A percentile compares a stretch with the other conserved stretches of the same genome.
Evolutionary conservation across 2,888 invertebrate genomes (phyloP).

Genomic region (Cataglyphis altisquamis): DNA sequence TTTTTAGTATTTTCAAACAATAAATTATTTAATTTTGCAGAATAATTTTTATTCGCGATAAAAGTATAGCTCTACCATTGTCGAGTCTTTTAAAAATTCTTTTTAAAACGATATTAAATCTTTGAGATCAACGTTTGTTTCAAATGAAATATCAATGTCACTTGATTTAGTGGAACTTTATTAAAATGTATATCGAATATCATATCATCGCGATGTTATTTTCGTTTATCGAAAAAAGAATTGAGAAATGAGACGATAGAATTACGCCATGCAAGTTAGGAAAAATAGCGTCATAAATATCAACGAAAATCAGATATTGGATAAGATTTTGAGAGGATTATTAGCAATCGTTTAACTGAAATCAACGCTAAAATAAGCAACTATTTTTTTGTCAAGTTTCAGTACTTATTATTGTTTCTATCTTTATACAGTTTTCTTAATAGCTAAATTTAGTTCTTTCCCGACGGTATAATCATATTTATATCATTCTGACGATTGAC

Average conservation of each 20-base stretch:
- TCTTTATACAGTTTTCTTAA: background rate
- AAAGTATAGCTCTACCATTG: background rate
- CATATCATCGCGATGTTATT: background rate
- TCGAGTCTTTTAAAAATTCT: background rate
- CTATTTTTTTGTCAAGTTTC: constrained; percentile 26
- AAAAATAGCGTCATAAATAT: constrained; percentile 16
- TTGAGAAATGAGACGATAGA: background rate
- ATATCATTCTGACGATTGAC: background rate
- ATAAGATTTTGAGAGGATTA: background rate
- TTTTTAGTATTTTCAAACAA: background rate
- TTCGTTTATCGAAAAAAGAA: background rate
- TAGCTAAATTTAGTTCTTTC: constrained; percentile 24
- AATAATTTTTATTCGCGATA: background rate
- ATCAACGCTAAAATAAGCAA: constrained; percentile 4
- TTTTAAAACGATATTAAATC: background rate
- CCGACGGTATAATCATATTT: constrained; percentile 7
- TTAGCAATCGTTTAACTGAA: constrained; percentile 6
- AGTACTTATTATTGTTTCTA: constrained; percentile 21
- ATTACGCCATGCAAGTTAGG: background rate
- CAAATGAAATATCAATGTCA: background rate
- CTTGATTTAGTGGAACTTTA: background rate
- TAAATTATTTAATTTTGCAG: background rate
- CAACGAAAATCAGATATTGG: background rate
- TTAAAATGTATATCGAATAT: background rate
- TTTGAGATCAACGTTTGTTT: background rate